Evolutionary conservation across 2,797 vertebrate genomes (phyloP), one percentile per base, ranked within the genome.

Genomic region (Enteromius radiatus): DNA sequence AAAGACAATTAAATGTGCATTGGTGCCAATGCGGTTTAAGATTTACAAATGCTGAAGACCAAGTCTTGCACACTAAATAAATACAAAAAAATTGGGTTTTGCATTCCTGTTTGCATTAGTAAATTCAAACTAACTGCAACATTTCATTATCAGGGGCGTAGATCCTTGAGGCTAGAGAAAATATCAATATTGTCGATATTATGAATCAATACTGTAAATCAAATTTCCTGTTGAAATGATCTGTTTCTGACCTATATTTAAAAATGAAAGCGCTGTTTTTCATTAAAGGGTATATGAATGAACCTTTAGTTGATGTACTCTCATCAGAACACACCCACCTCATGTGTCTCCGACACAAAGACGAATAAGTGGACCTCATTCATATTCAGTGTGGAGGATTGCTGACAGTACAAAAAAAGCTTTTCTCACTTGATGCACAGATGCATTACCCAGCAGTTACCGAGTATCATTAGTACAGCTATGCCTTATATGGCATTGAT

Each of bases 401-500:
- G 76, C 82, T 86, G 87, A 91, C 83, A 36, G 78, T 47, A 36
- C 33, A 73, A 33, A 74, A 84, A 75, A 59, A 71, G 23, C 19
- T 76, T 36, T 70, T 64, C 59, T 59, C 59, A 63, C 82, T 80
- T 78, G n/a, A n/a, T n/a, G n/a, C n/a, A n/a, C n/a, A 77, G 56
- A 74, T 76, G 63, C 75, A 65, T 64, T 78, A 78, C 69, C 63
- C 85, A 73, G 80, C 78, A 38, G 71, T 71, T 78, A 80, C 80
- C 77, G 87, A 38, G 52, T 81, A 83, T 85, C 82, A 88, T 88
- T 89, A 88, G 81, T 81, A 80, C 67, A 41, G 28, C 64, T 31
- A 54, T 88, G 77, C 84, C 71, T 81, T 38, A 74, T 85, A 86
- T 73, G 83, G 83, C 80, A 85, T 76, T 28, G 56, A 89, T 86